Evolutionary conservation across 2,888 invertebrate genomes (phyloP).

Genomic region (Platycheirus rosarum): DNA sequence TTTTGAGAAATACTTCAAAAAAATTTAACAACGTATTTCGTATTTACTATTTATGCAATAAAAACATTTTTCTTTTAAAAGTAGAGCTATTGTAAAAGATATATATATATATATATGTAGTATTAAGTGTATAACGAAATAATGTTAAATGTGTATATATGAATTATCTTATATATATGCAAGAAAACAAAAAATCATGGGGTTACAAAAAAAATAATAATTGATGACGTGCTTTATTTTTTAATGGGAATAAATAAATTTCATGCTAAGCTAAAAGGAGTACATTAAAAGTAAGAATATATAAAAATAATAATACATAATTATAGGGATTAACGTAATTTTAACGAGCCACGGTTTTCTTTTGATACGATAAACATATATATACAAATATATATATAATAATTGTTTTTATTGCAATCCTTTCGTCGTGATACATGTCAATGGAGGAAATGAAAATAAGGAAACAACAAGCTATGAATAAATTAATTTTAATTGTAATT

Average conservation of each 20-base stretch:
- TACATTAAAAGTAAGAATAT: conserved; percentile 46
- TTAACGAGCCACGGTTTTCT: conserved; percentile 65
- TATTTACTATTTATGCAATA: conserved; percentile 69
- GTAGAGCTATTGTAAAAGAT: conserved; percentile 47
- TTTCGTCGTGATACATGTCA: conserved; percentile 70
- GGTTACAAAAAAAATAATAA: conserved; percentile 53
- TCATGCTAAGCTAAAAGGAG: conserved; percentile 64
- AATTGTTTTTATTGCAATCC: conserved; percentile 60
- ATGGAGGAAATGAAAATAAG: conserved; percentile 39
- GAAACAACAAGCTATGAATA: conserved; percentile 42
- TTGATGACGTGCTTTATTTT: conserved; percentile 73
- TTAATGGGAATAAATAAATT: conserved; percentile 65
- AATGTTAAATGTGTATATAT: conserved; percentile 52
- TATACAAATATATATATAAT: conserved; percentile 33
- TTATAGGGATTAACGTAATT: conserved; percentile 34
- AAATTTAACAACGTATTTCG: conserved; percentile 33
- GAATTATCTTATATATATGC: conserved; percentile 40
- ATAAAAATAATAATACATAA: conserved; percentile 29
- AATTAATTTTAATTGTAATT: conserved; percentile 58
- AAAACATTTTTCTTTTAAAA: conserved; percentile 39
- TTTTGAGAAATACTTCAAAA: conserved; percentile 55
- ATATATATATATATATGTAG: conserved; percentile 22
- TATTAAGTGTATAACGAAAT: conserved; percentile 43
- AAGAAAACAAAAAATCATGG: conserved; percentile 45
- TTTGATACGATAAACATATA: conserved; percentile 66